Evolutionary conservation across 1,140 invertebrate genomes (phyloP).

Genomic region (Mactra quadrangularis): DNA sequence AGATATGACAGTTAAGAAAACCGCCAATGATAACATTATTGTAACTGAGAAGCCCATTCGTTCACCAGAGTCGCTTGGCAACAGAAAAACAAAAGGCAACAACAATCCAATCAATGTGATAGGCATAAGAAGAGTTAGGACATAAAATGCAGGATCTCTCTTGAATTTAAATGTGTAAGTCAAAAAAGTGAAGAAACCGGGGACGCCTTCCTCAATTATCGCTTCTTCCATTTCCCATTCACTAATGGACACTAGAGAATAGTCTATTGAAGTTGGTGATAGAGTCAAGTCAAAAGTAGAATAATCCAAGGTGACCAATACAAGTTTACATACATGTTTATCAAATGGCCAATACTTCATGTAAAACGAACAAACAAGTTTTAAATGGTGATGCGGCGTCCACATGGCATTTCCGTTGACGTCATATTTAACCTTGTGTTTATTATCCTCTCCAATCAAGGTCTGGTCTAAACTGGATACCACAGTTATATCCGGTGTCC

Average conservation of each 20-base stretch:
- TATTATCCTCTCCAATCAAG: not conserved
- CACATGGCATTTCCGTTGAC: not conserved
- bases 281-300: not conserved
- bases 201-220: too few species aligned
- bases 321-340: conserved; percentile 14
- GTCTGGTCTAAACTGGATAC: not conserved
- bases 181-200: not conserved
- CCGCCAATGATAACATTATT: not conserved
- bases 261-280: not conserved
- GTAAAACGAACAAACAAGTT: not conserved
- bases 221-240: conserved; percentile 10
- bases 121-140: conserved; percentile 25
- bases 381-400: not conserved
- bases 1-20: conserved; percentile 25
- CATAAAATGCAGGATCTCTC: conserved; percentile 11
- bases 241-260: not conserved
- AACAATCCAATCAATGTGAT: not conserved
- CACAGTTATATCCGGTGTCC: not conserved
- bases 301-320: not conserved
- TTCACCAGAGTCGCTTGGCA: conserved; percentile 24
- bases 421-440: not conserved
- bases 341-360: conserved; percentile 41
- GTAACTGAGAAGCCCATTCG: conserved; percentile 33
- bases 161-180: not conserved
- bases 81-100: conserved; percentile 1